A percentile compares a stretch with the other conserved stretches of the same genome.
These are phyloP conservation scores for Mohoua ochrocephala DNA, from an alignment of 2,113 vertebrate species.

Conservation along the genomic window DNA sequence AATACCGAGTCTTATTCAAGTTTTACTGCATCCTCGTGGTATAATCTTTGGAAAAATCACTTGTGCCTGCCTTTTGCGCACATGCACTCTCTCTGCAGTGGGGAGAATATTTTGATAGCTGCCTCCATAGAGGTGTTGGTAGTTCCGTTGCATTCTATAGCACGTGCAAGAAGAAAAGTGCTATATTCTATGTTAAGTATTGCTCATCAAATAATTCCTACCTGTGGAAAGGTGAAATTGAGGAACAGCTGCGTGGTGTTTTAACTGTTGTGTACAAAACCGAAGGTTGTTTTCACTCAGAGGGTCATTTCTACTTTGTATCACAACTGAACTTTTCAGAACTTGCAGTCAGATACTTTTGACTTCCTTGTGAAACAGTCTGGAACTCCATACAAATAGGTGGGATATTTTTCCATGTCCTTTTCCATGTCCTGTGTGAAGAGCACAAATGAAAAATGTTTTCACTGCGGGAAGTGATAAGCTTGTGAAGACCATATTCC, in stretches of 20 bases:
- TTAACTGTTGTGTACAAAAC: not conserved
- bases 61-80: conserved; percentile 48
- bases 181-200: not conserved
- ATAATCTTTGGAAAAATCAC: conserved; percentile 31
- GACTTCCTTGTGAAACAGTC: not conserved
- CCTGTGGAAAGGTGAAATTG: conserved; percentile 26
- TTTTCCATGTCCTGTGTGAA: not conserved
- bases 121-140: conserved; percentile 53
- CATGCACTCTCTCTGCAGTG: conserved; percentile 49
- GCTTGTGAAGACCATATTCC: not conserved
- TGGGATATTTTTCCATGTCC: not conserved
- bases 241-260: not conserved
- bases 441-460: conserved; percentile 1
- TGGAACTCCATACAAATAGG: not conserved
- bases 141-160: conserved; percentile 25
- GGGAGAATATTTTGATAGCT: conserved; percentile 46
- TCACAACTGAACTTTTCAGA: conserved; percentile 40
- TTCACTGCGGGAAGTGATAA: not conserved
- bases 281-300: conserved; percentile 35
- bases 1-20: conserved; percentile 2
- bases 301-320: conserved; percentile 53
- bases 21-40: not conserved
- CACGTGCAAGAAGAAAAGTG: conserved; percentile 23
- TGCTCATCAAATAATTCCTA: conserved; percentile 30
- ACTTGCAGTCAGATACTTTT: not conserved